Evolutionary conservation across 2,888 invertebrate genomes (phyloP).

Genomic region (Heteromurus nitidus): DNA sequence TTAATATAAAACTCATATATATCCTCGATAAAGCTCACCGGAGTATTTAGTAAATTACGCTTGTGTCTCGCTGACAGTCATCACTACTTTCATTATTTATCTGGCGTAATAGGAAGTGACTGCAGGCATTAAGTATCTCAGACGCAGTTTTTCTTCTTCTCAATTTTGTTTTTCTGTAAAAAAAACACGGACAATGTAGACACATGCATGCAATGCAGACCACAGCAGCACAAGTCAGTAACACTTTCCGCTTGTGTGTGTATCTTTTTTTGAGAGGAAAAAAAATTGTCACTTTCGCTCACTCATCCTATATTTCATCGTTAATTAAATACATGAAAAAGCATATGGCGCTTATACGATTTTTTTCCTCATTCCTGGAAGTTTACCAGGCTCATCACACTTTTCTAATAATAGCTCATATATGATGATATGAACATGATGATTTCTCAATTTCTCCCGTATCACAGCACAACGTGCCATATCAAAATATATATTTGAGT

Average conservation of each 20-base stretch:
- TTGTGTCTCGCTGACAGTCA: constrained; percentile 45
- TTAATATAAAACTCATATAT: constrained; percentile 6
- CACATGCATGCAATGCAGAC: constrained; percentile 49
- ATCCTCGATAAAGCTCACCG: too few species aligned
- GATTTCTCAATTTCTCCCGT: too few species aligned
- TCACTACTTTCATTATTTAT: constrained; percentile 58
- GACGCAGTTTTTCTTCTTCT: not conserved
- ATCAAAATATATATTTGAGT: too few species aligned
- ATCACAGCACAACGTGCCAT: too few species aligned
- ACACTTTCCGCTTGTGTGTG: not conserved
- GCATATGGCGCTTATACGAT: constrained; percentile 49
- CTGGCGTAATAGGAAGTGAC: constrained; percentile 22
- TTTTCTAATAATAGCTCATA: constrained; percentile 60
- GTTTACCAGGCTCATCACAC: constrained; percentile 62
- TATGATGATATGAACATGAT: too few species aligned
- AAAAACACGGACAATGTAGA: not conserved
- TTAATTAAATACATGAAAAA: constrained; percentile 58
- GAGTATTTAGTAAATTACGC: constrained; percentile 60
- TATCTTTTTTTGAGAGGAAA: constrained; percentile 28
- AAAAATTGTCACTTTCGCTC: constrained; percentile 60
- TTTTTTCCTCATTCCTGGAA: constrained; percentile 64
- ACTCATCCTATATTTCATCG: constrained; percentile 63
- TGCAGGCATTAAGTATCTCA: not conserved
- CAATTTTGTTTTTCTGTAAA: not conserved
- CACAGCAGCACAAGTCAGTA: constrained; percentile 13